phyloP scores from a whole-genome alignment of 2,888 invertebrate genomes.

The Zelleria hepariella region DNA sequence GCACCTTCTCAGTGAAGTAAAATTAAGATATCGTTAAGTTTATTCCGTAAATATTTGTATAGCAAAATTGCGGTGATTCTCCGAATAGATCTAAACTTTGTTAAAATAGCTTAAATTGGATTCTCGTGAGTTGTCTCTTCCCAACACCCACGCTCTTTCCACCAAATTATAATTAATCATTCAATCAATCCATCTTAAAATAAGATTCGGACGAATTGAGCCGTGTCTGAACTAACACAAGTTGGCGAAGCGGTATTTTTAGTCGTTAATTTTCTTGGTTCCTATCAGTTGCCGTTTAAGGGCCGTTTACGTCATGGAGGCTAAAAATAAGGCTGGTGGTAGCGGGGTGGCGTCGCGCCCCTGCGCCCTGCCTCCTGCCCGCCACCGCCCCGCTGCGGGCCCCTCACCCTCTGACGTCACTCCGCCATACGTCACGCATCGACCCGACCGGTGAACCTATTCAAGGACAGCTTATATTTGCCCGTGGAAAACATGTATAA shows the following conservation, averaged over 20 bases:
- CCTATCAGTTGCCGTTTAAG: conserved; percentile 34
- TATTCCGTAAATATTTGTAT: background rate
- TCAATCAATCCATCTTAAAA: background rate
- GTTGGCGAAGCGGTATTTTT: conserved; percentile 23
- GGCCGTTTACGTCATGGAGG: conserved; percentile 53
- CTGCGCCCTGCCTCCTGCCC: conserved; percentile 38
- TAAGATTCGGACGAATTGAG: background rate
- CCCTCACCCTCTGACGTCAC: conserved; percentile 54
- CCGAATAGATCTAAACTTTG: background rate
- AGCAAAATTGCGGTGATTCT: background rate
- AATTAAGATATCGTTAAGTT: background rate
- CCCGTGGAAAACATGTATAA: background rate
- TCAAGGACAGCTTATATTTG: conserved; percentile 50
- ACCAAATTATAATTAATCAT: background rate
- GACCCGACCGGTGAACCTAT: conserved; percentile 40
- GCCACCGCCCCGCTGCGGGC: conserved; percentile 11
- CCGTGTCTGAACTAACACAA: background rate
- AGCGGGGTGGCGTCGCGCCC: conserved; percentile 28
- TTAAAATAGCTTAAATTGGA: background rate
- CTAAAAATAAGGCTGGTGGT: conserved; percentile 63
- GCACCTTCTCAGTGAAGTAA: background rate
- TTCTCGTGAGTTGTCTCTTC: background rate
- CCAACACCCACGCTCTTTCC: background rate
- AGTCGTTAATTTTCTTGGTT: conserved; percentile 27
- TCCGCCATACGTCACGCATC: conserved; percentile 55